Base-by-base conservation (phyloP, 2,113 vertebrate genomes). In the Lepus timidus region DNA sequence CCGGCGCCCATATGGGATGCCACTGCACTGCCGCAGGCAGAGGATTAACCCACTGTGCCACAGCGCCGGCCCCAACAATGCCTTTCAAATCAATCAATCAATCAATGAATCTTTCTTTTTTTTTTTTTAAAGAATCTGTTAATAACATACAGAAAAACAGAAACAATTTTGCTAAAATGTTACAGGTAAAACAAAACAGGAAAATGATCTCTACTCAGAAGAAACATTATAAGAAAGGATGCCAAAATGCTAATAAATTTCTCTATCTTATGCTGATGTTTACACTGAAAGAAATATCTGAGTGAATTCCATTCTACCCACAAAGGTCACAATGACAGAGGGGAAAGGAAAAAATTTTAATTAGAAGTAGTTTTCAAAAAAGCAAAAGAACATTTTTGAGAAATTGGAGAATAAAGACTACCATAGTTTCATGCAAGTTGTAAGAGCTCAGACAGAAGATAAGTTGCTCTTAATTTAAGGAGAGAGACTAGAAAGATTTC, bases 111-210 rank as follows among this genome's bases (percentile, higher is more conserved):
- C 36, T 36, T 36, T 33, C 44, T 44, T 44, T 44, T 44, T 44
- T 44, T 44, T 44, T 44, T 44, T 44, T 44, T 44, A 44, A 88
- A 91, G 13, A 90, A 44, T 83, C 22, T 83, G 1, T 55, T 58
- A 90, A 29, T 58, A 75, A 79, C 14, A 68, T 0, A 92, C 3
- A 36, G 14, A 84, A 89, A 22, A 36, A 36, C 9, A 25, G 10
- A 82, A 84, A 11, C 39, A 65, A 79, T 68, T 71, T 84, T 88
- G 23, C 49, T 88, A 88, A 90, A 84, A 80, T 65, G 23, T 70
- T 92, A 78, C 64, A 85, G 13, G 20, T 82, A 92, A 92, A 88
- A 76, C 9, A 87, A 93, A 85, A 93, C 71, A 55, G 25, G 71
- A 88, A 93, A 79, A 79, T 75, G 36, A 80, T 20, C 58, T 94